These are phyloP conservation scores for Drosophila virilis DNA, from an alignment of 1,140 invertebrate species.

Conservation along the genomic window DNA sequence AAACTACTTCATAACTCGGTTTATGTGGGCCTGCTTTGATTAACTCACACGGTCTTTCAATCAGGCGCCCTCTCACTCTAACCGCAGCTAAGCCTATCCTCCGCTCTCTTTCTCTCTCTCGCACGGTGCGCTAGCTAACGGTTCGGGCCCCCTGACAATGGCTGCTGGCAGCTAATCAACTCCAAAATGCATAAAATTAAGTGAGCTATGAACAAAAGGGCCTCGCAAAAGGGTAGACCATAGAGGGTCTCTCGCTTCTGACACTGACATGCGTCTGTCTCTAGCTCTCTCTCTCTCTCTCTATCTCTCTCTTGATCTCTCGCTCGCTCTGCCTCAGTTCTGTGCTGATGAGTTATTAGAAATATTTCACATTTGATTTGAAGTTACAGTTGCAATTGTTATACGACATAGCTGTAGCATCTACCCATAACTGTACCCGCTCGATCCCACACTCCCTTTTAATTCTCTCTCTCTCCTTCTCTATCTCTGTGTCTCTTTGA, in stretches of 20 bases:
- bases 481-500: conserved; percentile 4
- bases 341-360: conserved; percentile 62
- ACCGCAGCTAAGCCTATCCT: no score
- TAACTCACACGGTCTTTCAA: conserved; percentile 39
- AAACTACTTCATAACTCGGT: conserved; percentile 51
- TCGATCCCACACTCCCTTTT: conserved; percentile 9
- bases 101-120: not conserved
- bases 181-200: conserved; percentile 79
- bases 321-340: not conserved
- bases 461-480: not conserved
- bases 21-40: conserved; percentile 66
- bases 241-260: not conserved
- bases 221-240: conserved; percentile 5
- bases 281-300: not conserved
- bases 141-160: conserved; percentile 51
- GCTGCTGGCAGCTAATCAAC: conserved; percentile 74
- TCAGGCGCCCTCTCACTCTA: not conserved
- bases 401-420: conserved; percentile 16
- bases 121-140: conserved; percentile 13
- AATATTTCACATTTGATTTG: conserved; percentile 58
- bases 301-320: not conserved
- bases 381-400: conserved; percentile 44
- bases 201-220: conserved; percentile 49
- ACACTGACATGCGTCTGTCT: conserved; percentile 9
- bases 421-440: conserved; percentile 67